Evolutionary conservation across 2,113 vertebrate genomes (phyloP), one percentile per base, ranked within the genome.

Genomic region (Bambusicola thoracicus): DNA sequence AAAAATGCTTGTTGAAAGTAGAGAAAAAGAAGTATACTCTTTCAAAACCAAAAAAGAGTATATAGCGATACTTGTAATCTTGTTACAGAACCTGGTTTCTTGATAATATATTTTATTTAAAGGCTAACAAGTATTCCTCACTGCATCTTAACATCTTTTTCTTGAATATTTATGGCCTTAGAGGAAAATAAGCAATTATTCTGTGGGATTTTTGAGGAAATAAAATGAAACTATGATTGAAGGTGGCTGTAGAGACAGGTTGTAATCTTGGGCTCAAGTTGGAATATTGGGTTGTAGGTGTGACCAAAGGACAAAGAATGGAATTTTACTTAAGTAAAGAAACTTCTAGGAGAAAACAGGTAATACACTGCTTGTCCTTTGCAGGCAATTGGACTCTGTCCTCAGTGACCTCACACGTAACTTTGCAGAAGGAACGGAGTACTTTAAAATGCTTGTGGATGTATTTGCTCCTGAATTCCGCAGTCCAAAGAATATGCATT

Each of bases 391-490:
- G 83, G 99, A 99, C 95, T 98, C 97, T 21, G 99, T 99, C 44
- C 98, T 99, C 17, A 90, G 98, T 63, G 99, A 99, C 94, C 98
- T 99, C 80, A 99, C 99, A 3, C 98, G 98, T 62, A 99, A 99
- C 96, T 99, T 99, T 73, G 99, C 99, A 0, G 99, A 99, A 91
- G 99, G 99, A 46, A 99, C 99, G 0, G 99, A 99, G 85, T 99
- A 99, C 93, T 99, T 99, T 97, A 99, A 99, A 95, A 99, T 98
- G 99, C 98, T 99, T 40, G 99, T 99, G 88, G 99, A 98, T 8
- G 99, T 99, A 62, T 99, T 99, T 91, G 98, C 99, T 25, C 98
- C 98, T 0, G 99, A 99, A 89, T 99, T 99, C 94, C 99, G 99
- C 90, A 99, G 98, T 44, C 92, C 98, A 10, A 99, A 99, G 96